These are phyloP conservation scores for Heteronetta atricapilla DNA, from an alignment of 2,113 vertebrate genomes.

Conservation along the genomic window DNA sequence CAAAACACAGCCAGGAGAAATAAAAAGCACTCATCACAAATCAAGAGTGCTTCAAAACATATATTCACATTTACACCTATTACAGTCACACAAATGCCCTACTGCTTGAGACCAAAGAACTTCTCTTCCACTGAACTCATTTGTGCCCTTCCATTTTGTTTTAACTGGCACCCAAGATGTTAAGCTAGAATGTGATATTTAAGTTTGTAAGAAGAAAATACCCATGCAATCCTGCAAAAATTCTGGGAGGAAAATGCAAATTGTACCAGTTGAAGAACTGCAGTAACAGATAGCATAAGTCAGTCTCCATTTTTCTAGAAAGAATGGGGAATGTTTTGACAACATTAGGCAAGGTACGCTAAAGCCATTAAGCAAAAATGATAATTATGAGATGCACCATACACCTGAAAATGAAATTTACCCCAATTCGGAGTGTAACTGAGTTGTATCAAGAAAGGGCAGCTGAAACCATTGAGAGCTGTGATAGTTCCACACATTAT, in stretches of 20 bases:
- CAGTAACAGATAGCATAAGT: not conserved
- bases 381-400: not conserved
- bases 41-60: fast-evolving
- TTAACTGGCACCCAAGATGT: not conserved
- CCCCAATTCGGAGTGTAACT: not conserved
- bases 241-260: not conserved
- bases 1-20: not conserved
- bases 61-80: not conserved
- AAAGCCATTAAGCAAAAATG: not conserved
- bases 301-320: not conserved
- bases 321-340: not conserved
- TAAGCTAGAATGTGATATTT: not conserved
- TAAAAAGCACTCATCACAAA: not conserved
- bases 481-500: not conserved
- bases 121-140: not conserved
- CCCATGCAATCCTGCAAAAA: not conserved
- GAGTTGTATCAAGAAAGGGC: not conserved
- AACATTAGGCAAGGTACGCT: not conserved
- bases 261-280: not conserved
- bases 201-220: not conserved
- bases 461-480: not conserved
- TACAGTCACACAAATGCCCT: not conserved
- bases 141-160: not conserved
- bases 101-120: not conserved
- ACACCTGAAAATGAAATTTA: not conserved